Base-by-base conservation (phyloP, 2,797 vertebrate species). In the Natrix natrix region DNA sequence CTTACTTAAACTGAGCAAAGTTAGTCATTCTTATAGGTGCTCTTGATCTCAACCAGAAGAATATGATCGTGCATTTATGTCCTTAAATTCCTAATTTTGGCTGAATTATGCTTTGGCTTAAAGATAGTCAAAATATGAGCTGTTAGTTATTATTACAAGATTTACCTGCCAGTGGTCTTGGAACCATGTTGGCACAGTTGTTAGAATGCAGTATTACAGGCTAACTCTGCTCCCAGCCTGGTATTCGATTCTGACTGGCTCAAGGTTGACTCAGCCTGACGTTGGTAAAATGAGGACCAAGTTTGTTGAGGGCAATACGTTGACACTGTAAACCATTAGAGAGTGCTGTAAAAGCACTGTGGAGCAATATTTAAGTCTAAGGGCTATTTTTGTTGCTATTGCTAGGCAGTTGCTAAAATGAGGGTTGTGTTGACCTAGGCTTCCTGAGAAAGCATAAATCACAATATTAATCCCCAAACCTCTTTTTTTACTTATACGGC, bases 141-240 rank as follows among this genome's bases (percentile, higher is more conserved):
- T 48, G 4, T 83, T 78, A 83, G 4, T 22, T 83, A 83, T 83
- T 48, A 78, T 17, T 78, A 17, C 74, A 83, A 83, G 5, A 56
- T 5, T 17, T 91, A 59, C 28, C 4, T 55, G 11, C 83, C 14
- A 96, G 20, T 95, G 93, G 91, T 92, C 95, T 63, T 55, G 66
- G 16, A 74, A 6, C n/a, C 66, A 32, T 74, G 66, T 7, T 74
- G n/a, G 6, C 7, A 1, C 14, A 74, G n/a, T 74, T 14, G 6
- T 74, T 17, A 74, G 6, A 74, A 74, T 37, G 14, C 66, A 74
- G n/a, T 17, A 16, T 74, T 74, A 14, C n/a, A 74, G n/a, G n/a
- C 14, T 74, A 32, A 74, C 16, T 37, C n/a, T 37, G 66, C n/a
- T 28, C 16, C 37, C 14, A 74, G 66, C 6, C 66, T 17, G 14